Evolutionary conservation across 2,888 invertebrate genomes (phyloP).

Genomic region (Zygogramma bicolorata): DNA sequence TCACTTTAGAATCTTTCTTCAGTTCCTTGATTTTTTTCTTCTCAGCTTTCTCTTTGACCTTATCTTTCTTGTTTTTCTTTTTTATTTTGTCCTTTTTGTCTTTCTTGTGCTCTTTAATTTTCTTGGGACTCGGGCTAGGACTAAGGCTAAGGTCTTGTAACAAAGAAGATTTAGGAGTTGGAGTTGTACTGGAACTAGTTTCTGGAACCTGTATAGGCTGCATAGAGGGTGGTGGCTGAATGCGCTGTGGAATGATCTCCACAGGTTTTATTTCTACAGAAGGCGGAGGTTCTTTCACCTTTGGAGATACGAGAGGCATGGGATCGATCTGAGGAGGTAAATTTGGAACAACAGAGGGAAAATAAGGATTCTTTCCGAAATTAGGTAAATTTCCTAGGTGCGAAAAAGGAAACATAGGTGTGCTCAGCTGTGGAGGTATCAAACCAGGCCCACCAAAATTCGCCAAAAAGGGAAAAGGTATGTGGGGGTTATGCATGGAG

Average conservation of each 20-base stretch:
- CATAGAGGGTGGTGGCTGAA: conserved; percentile 21
- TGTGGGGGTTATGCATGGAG: conserved; percentile 52
- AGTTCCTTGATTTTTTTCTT: conserved; percentile 66
- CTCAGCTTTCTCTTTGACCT: conserved; percentile 67
- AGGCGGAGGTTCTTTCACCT: conserved; percentile 29
- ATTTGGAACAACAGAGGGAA: conserved; percentile 72
- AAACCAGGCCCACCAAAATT: conserved; percentile 65
- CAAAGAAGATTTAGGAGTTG: conserved; percentile 17
- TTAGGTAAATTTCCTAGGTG: conserved; percentile 64
- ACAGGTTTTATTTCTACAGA: conserved; percentile 41
- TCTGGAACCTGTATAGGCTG: conserved; percentile 37
- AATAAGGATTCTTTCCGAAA: conserved; percentile 72
- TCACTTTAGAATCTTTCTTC: conserved; percentile 62
- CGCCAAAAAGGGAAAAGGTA: conserved; percentile 70
- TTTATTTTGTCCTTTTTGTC: conserved; percentile 77
- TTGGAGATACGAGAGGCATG: conserved; percentile 49
- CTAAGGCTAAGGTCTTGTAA: conserved; percentile 17
- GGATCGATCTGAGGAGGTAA: conserved; percentile 65
- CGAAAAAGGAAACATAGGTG: conserved; percentile 63
- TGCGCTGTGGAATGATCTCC: conserved; percentile 33
- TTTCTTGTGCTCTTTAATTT: conserved; percentile 69
- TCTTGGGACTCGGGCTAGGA: conserved; percentile 51
- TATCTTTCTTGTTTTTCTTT: conserved; percentile 74
- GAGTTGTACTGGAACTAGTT: conserved; percentile 26
- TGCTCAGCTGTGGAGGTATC: conserved; percentile 47